These are phyloP conservation scores for Sipha flava DNA, from an alignment of 1,140 invertebrate species.

Conservation along the genomic window DNA sequence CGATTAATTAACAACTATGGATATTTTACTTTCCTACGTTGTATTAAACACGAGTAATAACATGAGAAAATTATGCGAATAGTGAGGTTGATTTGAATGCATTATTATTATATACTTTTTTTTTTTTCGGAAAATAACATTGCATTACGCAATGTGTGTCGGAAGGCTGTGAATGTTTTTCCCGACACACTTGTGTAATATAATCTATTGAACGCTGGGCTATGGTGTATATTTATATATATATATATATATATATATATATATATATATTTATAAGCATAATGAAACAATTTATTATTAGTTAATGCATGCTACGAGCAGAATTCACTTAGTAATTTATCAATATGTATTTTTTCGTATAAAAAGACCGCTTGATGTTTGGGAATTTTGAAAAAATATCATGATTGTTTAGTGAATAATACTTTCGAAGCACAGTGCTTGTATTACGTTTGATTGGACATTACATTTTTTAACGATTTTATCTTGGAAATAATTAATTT, in stretches of 20 bases:
- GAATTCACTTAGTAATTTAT: not conserved
- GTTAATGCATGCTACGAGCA: not conserved
- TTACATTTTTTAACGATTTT: too few relatives aligned
- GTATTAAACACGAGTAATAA: not conserved
- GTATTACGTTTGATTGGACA: too few relatives aligned
- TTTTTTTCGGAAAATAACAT: not conserved
- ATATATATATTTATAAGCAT: not conserved
- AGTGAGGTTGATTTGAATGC: not conserved
- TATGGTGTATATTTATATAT: not conserved
- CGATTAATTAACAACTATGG: not conserved
- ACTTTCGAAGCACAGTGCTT: not conserved
- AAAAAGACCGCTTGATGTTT: not conserved
- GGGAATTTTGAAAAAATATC: not conserved
- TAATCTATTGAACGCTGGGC: not conserved
- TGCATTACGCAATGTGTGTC: not conserved
- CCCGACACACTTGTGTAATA: not conserved
- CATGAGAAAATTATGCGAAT: not conserved
- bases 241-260: not conserved
- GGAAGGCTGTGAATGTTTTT: not conserved
- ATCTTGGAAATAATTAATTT: too few relatives aligned
- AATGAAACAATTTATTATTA: not conserved
- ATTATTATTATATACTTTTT: not conserved
- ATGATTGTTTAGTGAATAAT: not conserved
- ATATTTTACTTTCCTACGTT: not conserved
- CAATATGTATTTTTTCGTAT: not conserved